These are phyloP conservation scores for Chrysomela aeneicollis DNA, from an alignment of 2,888 invertebrate species.

Conservation along the genomic window DNA sequence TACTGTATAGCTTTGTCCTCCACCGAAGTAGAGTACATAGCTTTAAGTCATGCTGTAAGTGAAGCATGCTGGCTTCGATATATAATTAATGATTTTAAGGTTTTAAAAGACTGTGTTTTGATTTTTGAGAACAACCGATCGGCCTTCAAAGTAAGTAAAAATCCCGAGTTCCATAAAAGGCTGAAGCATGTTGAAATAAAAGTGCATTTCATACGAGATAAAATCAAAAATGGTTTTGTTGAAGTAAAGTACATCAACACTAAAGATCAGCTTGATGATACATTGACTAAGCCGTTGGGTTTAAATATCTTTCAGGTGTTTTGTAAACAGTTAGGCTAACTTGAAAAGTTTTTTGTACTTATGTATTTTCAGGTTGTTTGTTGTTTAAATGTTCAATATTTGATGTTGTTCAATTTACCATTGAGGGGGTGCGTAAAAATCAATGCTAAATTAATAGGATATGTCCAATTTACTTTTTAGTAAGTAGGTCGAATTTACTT, in stretches of 20 bases:
- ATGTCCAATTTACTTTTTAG: too few species aligned
- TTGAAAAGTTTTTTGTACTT: too few species aligned
- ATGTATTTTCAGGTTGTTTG: too few species aligned
- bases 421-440: background rate
- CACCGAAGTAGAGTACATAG: too few species aligned
- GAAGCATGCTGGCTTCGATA: slow-evolving; percentile 16
- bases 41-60: background rate
- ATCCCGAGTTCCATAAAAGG: slow-evolving; percentile 33
- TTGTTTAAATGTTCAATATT: too few species aligned
- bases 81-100: slow-evolving; percentile 29
- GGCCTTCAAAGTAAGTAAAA: slow-evolving; percentile 33
- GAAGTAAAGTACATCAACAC: slow-evolving; percentile 23
- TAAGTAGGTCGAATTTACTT: too few species aligned
- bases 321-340: too few species aligned
- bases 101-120: slow-evolving; percentile 29
- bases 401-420: too few species aligned
- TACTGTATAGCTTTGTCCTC: background rate
- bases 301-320: too few species aligned
- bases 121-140: slow-evolving; percentile 28
- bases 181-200: slow-evolving; percentile 33
- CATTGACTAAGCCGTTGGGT: slow-evolving; percentile 25
- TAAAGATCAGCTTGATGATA: slow-evolving; percentile 26
- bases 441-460: slow-evolving; percentile 5
- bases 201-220: slow-evolving; percentile 33
- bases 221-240: slow-evolving; percentile 46